These are phyloP conservation scores for Pseudopipra pipra DNA, from an alignment of 2,113 vertebrate species.

Conservation along the genomic window DNA sequence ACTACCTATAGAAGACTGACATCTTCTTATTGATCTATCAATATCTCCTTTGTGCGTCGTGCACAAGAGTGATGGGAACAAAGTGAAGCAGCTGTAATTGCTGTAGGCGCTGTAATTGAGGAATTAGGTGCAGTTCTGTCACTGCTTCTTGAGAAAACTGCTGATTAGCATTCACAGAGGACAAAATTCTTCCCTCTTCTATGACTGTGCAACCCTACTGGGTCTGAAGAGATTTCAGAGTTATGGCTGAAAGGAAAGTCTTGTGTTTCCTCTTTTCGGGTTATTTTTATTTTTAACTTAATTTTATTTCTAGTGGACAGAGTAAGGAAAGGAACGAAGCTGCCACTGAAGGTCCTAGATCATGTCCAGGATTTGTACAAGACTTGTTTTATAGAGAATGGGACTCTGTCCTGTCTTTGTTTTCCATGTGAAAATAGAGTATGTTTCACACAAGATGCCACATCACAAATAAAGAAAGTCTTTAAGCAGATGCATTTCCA, in stretches of 20 bases:
- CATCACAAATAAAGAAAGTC: constrained; percentile 24
- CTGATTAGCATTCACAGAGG: neutral
- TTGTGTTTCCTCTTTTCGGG: neutral
- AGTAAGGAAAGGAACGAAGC: neutral
- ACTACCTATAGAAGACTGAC: neutral
- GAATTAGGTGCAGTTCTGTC: neutral
- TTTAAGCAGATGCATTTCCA: constrained; percentile 9
- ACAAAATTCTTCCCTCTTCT: neutral
- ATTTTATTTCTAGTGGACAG: neutral
- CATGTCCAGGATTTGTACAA: neutral
- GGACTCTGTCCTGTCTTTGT: neutral
- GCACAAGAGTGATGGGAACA: neutral
- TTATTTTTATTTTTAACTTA: neutral
- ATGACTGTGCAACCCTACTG: neutral
- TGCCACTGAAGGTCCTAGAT: neutral
- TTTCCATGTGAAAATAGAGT: neutral
- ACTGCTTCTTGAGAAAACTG: neutral
- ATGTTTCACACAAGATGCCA: neutral
- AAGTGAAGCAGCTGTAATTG: neutral
- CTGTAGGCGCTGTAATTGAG: neutral
- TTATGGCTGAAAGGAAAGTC: neutral
- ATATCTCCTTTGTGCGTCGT: neutral
- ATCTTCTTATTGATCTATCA: neutral
- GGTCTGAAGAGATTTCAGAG: neutral
- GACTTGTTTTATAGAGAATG: neutral